Evolutionary conservation across 2,113 vertebrate genomes (phyloP), one percentile per base, ranked within the genome.

Genomic region (Myotis yumanensis): DNA sequence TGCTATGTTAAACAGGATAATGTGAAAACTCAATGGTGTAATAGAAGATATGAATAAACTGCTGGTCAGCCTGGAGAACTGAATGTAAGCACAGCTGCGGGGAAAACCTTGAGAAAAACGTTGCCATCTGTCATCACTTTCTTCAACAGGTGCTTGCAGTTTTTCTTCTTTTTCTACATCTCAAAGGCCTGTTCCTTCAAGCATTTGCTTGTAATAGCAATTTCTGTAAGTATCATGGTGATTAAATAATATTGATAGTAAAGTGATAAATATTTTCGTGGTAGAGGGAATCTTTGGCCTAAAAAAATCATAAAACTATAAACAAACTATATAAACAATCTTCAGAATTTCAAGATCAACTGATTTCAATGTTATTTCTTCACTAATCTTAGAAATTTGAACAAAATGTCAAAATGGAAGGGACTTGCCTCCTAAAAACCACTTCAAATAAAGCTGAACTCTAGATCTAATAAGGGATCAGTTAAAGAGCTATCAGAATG

Each of bases 81-180:
- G 94, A 97, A 96, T 89, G 52, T 71, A 94, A 97, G 97, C 98
- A 97, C 98, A 98, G 98, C 98, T 98, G 98, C 94, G 75, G 23
- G 68, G n/a, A 73, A 86, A 96, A 96, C 82, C 82, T 96, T 96
- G 89, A 97, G 89, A 40, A 28, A 94, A 97, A 94, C 64, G 76
- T 80, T 88, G 48, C 93, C 97, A 97, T 98, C 98, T 98, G 97
- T 96, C 97, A 97, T 95, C 52, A 9, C 95, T 89, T 80, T 76
- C 95, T 89, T 90, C 77, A 96, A 97, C 98, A 98, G 98, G 98
- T 98, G 98, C 97, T 97, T 97, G 89, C 75, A 96, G 79, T 90
- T 96, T 71, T 86, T 51, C 66, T 87, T 75, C 81, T 87, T 82
- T 89, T 88, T 75, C 73, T 66, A 94, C 93, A 92, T 73, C 89